These are phyloP conservation scores for Falco novaeseelandiae DNA, from an alignment of 2,797 vertebrate species.

Conservation along the genomic window DNA sequence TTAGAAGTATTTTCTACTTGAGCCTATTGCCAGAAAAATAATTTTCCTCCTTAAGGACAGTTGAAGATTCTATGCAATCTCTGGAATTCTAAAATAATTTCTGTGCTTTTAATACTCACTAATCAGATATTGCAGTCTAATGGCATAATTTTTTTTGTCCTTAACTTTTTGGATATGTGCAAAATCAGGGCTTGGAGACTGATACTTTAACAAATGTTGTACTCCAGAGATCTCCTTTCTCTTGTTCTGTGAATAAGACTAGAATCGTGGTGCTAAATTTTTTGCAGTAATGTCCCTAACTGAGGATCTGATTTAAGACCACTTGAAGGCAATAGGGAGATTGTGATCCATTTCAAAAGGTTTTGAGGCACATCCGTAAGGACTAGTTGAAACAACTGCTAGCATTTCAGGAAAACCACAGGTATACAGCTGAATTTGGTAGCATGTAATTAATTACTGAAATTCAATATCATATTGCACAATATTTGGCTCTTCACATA, in stretches of 20 bases:
- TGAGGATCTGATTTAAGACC: background rate
- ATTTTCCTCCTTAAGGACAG: background rate
- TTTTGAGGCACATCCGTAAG: background rate
- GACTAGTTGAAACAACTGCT: background rate
- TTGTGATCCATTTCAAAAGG: background rate
- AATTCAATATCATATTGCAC: background rate
- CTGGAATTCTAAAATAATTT: background rate
- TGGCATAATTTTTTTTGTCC: background rate
- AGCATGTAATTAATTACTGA: slow-evolving; percentile 10
- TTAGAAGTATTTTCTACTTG: background rate
- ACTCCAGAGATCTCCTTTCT: background rate
- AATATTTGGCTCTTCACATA: background rate
- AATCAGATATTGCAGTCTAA: background rate
- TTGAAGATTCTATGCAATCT: background rate
- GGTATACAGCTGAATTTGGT: background rate
- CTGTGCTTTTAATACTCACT: background rate
- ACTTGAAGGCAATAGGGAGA: background rate
- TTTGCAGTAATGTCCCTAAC: background rate
- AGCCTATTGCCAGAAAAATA: background rate
- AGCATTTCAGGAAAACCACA: slow-evolving; percentile 1
- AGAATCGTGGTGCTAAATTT: background rate
- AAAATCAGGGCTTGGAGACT: background rate
- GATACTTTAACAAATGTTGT: background rate
- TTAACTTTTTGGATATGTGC: background rate
- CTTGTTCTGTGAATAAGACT: background rate